Evolutionary conservation across 2,113 vertebrate genomes (phyloP).

Genomic region (Columba janthina): DNA sequence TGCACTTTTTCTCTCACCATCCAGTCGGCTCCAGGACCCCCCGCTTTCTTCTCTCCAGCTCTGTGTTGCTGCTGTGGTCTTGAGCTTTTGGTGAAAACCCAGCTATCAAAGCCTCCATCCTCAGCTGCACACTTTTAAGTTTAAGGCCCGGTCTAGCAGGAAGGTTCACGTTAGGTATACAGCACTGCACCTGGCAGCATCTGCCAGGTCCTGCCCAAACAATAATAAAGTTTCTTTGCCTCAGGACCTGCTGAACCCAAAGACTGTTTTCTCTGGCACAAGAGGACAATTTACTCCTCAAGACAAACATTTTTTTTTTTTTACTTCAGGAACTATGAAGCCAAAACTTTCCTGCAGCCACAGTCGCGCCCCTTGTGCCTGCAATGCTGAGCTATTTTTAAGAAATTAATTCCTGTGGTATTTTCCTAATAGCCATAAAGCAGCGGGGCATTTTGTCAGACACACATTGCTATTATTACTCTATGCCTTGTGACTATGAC

Average conservation of each 20-base stretch:
- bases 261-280: conserved; percentile 53
- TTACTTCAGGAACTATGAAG: conserved; percentile 6
- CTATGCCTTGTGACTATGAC: not conserved
- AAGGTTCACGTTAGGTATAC: not conserved
- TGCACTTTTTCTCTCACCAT: not conserved
- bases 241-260: conserved; percentile 20
- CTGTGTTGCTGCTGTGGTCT: not conserved
- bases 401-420: conserved; percentile 47
- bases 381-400: conserved; percentile 45
- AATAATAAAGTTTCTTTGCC: conserved; percentile 51
- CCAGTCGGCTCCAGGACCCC: not conserved
- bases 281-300: not conserved
- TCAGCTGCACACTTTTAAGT: not conserved
- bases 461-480: conserved; percentile 41
- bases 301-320: conserved; percentile 1
- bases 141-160: not conserved
- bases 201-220: conserved; percentile 40
- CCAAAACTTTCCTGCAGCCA: conserved; percentile 15
- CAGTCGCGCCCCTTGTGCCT: conserved; percentile 6
- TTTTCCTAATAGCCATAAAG: conserved; percentile 53
- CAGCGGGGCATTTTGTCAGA: conserved; percentile 7
- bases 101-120: not conserved
- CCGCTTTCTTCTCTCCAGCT: not conserved
- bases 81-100: not conserved
- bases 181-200: not conserved